These are phyloP conservation scores for Zosterops japonicus DNA, from an alignment of 2,113 vertebrate species.

Conservation along the genomic window DNA sequence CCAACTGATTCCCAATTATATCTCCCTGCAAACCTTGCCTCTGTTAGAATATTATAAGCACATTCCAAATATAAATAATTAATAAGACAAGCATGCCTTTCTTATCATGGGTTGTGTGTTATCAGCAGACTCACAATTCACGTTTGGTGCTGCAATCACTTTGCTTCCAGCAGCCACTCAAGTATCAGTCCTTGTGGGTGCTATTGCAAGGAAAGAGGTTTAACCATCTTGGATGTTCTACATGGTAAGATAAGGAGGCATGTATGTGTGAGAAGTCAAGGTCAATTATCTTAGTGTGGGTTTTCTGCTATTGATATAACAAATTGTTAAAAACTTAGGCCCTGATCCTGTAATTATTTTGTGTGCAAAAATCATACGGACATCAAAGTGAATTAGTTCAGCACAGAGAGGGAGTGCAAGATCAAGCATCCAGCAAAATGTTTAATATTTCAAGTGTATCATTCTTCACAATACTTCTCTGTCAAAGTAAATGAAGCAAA, in stretches of 20 bases:
- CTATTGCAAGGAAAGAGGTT: not conserved
- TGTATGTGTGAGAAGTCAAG: not conserved
- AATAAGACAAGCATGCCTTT: conserved; percentile 22
- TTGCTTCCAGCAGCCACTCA: not conserved
- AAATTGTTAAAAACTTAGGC: conserved; percentile 7
- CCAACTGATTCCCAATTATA: not conserved
- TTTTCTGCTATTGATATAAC: conserved; percentile 7
- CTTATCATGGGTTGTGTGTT: not conserved
- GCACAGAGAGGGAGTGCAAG: not conserved
- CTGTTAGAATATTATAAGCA: not conserved
- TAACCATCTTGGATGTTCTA: not conserved
- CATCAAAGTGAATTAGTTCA: conserved; percentile 46
- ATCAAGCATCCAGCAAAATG: conserved; percentile 20
- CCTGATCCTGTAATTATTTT: conserved; percentile 30
- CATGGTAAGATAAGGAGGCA: not conserved
- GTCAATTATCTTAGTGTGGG: not conserved
- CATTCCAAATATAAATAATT: conserved; percentile 45
- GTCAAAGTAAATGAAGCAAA: conserved; percentile 46
- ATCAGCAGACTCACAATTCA: conserved; percentile 19
- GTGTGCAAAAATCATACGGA: not conserved
- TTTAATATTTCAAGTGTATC: conserved; percentile 49
- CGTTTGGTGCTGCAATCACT: not conserved
- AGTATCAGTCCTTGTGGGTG: not conserved
- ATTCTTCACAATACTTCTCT: conserved; percentile 18
- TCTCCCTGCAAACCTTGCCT: not conserved